Percentiles rank a stretch among this genome's conserved stretches.
Evolutionary conservation across 1,140 invertebrate genomes (phyloP).

Genomic region (Temnothorax curvispinosus): DNA sequence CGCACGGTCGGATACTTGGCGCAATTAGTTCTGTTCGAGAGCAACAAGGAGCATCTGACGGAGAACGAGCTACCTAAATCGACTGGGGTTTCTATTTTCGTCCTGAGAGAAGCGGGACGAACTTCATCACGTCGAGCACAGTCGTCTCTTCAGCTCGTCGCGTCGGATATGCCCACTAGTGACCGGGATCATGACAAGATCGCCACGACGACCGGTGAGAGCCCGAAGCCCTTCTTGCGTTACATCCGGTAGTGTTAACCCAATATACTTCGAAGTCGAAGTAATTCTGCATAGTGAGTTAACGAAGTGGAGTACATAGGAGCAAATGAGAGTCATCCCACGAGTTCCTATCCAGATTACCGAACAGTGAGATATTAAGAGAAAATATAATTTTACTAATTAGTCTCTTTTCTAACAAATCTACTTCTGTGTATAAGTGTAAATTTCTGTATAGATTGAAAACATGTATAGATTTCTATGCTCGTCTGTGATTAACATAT

Average conservation of each 20-base stretch:
- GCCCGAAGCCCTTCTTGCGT: conserved; percentile 6
- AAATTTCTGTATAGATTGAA: neutral
- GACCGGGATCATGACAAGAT: conserved; percentile 58
- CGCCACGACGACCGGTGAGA: conserved; percentile 75
- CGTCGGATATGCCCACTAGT: conserved; percentile 71
- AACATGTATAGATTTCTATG: neutral
- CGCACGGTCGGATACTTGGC: neutral
- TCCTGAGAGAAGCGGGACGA: conserved; percentile 26
- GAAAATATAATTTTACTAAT: conserved; percentile 7
- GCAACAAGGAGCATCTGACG: neutral
- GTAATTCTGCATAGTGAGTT: conserved; percentile 4
- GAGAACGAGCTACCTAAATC: neutral
- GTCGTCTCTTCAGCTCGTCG: conserved; percentile 1
- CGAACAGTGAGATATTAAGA: conserved; percentile 14
- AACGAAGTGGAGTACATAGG: neutral
- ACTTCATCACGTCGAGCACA: conserved; percentile 31
- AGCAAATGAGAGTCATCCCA: neutral
- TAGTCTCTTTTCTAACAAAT: neutral
- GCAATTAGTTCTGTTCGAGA: neutral
- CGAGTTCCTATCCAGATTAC: neutral
- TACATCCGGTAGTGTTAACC: neutral
- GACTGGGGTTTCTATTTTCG: conserved; percentile 29
- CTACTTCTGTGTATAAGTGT: neutral
- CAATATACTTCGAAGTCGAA: neutral
- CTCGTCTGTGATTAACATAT: neutral